These are phyloP conservation scores for Monochamus saltuarius DNA, from an alignment of 1,140 invertebrate species.

Conservation along the genomic window DNA sequence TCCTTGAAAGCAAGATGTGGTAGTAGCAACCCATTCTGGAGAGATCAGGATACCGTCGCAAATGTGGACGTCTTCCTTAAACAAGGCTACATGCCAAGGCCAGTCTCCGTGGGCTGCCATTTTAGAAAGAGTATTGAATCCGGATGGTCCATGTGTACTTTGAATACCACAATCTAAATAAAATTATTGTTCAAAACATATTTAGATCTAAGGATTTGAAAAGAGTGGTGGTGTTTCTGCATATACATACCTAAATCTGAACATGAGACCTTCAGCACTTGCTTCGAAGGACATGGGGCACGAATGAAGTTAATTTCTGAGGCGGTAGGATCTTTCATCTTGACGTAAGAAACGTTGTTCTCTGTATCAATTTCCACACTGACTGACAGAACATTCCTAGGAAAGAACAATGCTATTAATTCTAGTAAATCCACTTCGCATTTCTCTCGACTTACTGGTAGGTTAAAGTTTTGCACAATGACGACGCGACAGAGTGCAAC, in stretches of 20 bases:
- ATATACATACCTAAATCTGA: conserved; percentile 67
- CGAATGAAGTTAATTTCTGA: conserved; percentile 79
- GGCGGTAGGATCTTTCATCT: conserved; percentile 75
- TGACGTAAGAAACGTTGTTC: conserved; percentile 61
- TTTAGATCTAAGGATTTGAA: no score
- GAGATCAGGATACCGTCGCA: conserved; percentile 84
- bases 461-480: conserved; percentile 72
- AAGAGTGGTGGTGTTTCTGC: no score
- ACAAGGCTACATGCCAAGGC: conserved; percentile 85
- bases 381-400: conserved; percentile 45
- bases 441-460: conserved; percentile 63
- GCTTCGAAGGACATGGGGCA: conserved; percentile 70
- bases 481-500: conserved; percentile 69
- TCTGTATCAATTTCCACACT: conserved; percentile 48
- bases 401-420: conserved; percentile 22
- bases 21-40: conserved; percentile 80
- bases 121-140: conserved; percentile 62
- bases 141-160: conserved; percentile 58
- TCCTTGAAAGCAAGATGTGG: conserved; percentile 86
- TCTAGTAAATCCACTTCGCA: neutral
- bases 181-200: no score
- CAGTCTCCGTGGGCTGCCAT: conserved; percentile 77
- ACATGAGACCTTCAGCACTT: conserved; percentile 79
- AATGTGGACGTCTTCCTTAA: conserved; percentile 80
- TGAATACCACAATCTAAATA: conserved; percentile 75